Conservation (phyloP, 2,113 vertebrate genomes). For the Falcunculus frontatus region DNA sequence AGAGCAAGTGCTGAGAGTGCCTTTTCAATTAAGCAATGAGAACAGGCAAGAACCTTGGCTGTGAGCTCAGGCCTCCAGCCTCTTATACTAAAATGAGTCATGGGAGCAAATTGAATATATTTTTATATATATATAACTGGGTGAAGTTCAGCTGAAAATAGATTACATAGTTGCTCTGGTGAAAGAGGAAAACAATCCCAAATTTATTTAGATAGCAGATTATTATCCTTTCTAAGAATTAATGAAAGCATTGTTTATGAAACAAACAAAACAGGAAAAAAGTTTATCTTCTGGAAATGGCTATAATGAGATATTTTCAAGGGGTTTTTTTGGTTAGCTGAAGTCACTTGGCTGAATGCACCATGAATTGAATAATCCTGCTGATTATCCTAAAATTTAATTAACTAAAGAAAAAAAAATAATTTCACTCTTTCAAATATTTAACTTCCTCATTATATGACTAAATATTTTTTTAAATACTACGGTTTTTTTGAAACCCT, state of each 20-base stretch:
- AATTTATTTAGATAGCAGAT: neutral
- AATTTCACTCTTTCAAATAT: neutral
- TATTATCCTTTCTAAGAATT: neutral
- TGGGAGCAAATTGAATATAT: neutral
- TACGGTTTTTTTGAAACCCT: neutral
- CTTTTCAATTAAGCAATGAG: neutral
- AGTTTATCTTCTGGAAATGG: neutral
- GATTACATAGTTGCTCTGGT: neutral
- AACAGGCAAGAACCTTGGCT: neutral
- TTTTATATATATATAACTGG: neutral
- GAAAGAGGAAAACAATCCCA: neutral
- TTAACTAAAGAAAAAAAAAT: neutral
- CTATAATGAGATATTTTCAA: neutral
- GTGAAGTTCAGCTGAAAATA: neutral
- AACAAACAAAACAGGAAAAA: neutral
- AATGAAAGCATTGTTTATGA: neutral
- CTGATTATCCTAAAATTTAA: conserved; percentile 22
- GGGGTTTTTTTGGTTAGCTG: neutral
- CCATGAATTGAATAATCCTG: neutral
- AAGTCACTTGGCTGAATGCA: neutral
- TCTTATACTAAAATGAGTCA: neutral
- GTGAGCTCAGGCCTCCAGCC: neutral
- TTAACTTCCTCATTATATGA: neutral
- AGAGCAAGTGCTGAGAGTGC: neutral
- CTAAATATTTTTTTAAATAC: neutral